Evolutionary conservation across 1,140 invertebrate species (phyloP), one percentile per base, ranked within the genome.

Genomic region (Caenorhabditis brenneri): DNA sequence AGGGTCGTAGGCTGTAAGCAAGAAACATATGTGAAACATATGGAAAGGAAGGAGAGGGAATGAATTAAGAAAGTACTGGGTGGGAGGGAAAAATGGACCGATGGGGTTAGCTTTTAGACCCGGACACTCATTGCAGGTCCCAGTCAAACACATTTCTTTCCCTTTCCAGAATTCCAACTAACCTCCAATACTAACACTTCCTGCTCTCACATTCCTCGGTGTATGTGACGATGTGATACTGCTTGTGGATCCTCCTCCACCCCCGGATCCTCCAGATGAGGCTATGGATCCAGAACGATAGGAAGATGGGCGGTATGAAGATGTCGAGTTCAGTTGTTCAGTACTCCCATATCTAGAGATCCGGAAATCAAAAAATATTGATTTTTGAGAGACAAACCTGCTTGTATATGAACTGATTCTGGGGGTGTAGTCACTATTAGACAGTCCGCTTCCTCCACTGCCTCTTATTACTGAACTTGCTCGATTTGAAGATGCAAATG

Each of bases 101-200:
- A 12, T 46, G n/a, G n/a, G n/a, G n/a, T n/a, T n/a, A n/a, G n/a
- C n/a, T n/a, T n/a, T n/a, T n/a, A n/a, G n/a, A n/a, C n/a, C n/a
- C n/a, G n/a, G n/a, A n/a, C n/a, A n/a, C n/a, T n/a, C n/a, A n/a
- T n/a, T n/a, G n/a, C n/a, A n/a, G n/a, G n/a, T n/a, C n/a, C n/a
- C n/a, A n/a, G n/a, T n/a, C n/a, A n/a, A n/a, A n/a, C n/a, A n/a
- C n/a, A n/a, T n/a, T n/a, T n/a, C n/a, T n/a, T n/a, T n/a, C 5
- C 16, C n/a, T 19, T n/a, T 16, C 49, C 15, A 65, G 27, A 3
- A 22, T 74, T 12, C 6, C 9, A 1, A n/a, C 53, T 33, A 33
- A 74, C 65, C 65, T 74, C 65, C 65, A 74, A 74, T 74, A 31
- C 65, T 74, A 7, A 74, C 65, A 74, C 65, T 74, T 74, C 65